phyloP scores from a whole-genome alignment of 1,140 invertebrate genomes.

The Drosophila kikkawai region DNA sequence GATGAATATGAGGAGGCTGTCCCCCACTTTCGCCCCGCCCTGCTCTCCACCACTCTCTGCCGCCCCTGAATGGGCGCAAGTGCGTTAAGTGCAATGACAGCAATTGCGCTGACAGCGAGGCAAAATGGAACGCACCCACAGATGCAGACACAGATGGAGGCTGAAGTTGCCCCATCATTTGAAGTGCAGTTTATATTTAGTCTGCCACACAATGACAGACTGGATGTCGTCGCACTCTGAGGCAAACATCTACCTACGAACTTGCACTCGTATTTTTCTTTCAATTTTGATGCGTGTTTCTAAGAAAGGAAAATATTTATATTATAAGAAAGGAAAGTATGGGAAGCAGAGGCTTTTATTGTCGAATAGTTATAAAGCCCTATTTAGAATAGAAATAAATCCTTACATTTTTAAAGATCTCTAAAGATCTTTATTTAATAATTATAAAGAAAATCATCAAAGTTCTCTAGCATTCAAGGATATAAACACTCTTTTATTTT shows the following conservation, averaged over 20 bases:
- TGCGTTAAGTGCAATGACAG: slow-evolving; percentile 81
- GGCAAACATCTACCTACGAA: background rate
- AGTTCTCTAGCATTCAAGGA: background rate
- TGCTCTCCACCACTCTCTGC: background rate
- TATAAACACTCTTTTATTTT: too few relatives aligned
- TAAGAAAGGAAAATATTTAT: background rate
- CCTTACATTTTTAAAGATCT: background rate
- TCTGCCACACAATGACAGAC: slow-evolving; percentile 53
- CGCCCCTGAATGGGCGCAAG: slow-evolving; percentile 56
- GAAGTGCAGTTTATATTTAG: slow-evolving; percentile 78
- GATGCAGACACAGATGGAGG: slow-evolving; percentile 18
- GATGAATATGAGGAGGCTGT: slow-evolving; percentile 1
- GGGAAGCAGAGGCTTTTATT: too few relatives aligned
- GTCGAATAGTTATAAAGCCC: background rate
- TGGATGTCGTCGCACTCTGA: slow-evolving; percentile 18
- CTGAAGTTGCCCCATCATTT: slow-evolving; percentile 40
- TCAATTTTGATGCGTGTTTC: background rate
- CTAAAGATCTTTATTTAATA: background rate
- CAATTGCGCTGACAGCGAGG: slow-evolving; percentile 75
- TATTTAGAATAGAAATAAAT: background rate
- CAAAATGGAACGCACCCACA: slow-evolving; percentile 66
- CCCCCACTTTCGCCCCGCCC: background rate
- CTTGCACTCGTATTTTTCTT: background rate
- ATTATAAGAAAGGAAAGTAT: background rate
- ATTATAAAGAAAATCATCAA: too few relatives aligned